phyloP scores from a whole-genome alignment of 2,797 vertebrate species.

The Columba guinea region DNA sequence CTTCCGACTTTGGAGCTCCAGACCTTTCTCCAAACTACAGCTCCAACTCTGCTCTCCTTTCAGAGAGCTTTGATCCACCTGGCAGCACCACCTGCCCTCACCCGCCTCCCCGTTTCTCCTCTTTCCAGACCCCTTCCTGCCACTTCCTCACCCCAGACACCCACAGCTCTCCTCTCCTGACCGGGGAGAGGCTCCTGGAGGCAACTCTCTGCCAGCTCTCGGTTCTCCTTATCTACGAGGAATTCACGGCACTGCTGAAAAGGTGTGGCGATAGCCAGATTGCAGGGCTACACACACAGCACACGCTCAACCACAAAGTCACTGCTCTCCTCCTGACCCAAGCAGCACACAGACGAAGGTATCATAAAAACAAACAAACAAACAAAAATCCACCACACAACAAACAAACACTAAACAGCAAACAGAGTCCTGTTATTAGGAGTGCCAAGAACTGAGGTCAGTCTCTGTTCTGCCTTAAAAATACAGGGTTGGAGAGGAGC shows the following conservation, averaged over 20 bases:
- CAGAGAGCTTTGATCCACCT: neutral
- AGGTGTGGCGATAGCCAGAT: neutral
- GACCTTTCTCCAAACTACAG: neutral
- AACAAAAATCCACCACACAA: too few species aligned
- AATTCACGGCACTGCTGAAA: neutral
- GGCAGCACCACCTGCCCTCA: neutral
- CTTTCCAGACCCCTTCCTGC: neutral
- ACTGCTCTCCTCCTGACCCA: neutral
- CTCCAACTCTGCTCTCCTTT: neutral
- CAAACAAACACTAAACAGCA: neutral
- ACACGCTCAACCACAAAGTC: neutral
- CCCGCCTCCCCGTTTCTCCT: neutral
- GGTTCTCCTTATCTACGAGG: neutral
- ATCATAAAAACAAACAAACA: neutral
- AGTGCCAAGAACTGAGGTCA: neutral
- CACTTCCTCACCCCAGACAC: neutral
- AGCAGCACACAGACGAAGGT: neutral
- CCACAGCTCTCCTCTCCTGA: neutral
- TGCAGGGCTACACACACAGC: neutral
- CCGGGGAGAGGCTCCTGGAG: neutral
- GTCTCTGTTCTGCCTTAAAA: neutral
- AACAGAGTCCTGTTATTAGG: slow-evolving; percentile 23
- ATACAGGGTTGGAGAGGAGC: neutral
- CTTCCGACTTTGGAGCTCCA: neutral
- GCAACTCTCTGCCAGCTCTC: neutral